Evolutionary conservation across 2,888 invertebrate species (phyloP), one percentile per base, ranked within the genome.

Genomic region (Netelia fuscicornis): DNA sequence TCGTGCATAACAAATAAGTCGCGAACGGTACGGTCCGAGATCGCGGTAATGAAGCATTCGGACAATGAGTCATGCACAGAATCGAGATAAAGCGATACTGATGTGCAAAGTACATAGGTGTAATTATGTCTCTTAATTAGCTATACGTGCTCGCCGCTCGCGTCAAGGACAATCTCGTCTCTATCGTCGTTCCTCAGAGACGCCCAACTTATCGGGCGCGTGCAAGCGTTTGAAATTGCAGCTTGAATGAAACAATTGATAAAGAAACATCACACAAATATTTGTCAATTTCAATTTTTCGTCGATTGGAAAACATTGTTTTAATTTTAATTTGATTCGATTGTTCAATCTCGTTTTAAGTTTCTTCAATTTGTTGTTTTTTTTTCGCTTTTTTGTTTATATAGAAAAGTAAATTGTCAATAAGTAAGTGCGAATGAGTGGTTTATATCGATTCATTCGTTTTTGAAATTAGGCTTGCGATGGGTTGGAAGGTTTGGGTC

Each of bases 111-210:
- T 81, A 64, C 68, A 78, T 75, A 75, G 74, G 70, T 81, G 75
- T 84, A 84, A 81, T 84, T 81, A 75, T 78, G 78, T 25, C 78
- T 81, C 68, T 84, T 81, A 81, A 84, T 84, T 84, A 81, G 78
- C 81, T 70, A 64, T 79, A 78, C 78, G 84, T 71, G 81, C 74
- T 44, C 58, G 76, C 72, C 76, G 84, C 65, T 52, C 48, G 71
- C 77, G 60, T 75, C 81, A 84, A 84, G 84, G 81, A 70, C 84
- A 81, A 84, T 52, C 77, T 48, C 74, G 75, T 71, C 58, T 64
- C 37, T 60, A 68, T 54, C 25, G 60, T 62, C 67, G 77, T 77
- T 17, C 52, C 56, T 25, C 60, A 37, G 56, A 30, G 65, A 72
- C 72, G 68, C 77, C 67, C 30, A 10, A 76, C 72, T 42, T 62